Evolutionary conservation across 1,140 invertebrate species (phyloP), one percentile per base, ranked within the genome.

Genomic region (Plectus sambesii): DNA sequence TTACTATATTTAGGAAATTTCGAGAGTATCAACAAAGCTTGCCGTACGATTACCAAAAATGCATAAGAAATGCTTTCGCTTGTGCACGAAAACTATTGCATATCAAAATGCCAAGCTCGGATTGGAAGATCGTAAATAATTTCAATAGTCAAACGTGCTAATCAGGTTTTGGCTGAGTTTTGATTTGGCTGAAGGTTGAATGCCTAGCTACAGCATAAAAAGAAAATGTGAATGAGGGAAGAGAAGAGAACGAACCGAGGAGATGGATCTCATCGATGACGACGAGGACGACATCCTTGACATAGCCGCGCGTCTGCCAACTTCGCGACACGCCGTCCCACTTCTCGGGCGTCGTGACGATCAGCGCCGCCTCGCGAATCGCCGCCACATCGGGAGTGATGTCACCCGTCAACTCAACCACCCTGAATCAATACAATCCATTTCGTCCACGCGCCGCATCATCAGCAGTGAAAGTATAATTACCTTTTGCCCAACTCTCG

Each of bases 201-300:
- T 5, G 5, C 35, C 20, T 29, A 40, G 35, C 38, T 5, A 22
- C n/a, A 40, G 35, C 20, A 40, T 29, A 6, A 29, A 6, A n/a
- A 6, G 6, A 40, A 6, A 6, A n/a, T 12, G 35, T 22, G 6
- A 40, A 40, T 40, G 5, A 40, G 5, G n/a, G n/a, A n/a, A n/a
- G n/a, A n/a, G n/a, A n/a, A n/a, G 19, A 47, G 19, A 41, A 84
- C 70, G 87, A 82, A 49, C 88, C 93, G 35, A 99, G 73, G 24
- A 99, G 72, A 76, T 99, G 93, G 59, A 99, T 98, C 73, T 99
- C 93, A 71, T 99, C 93, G 59, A 98, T 96, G 20, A 98, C 81
- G 48, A 99, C 86, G 0, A 99, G 73, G 0, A 83, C 81, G 0
- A 99, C 93, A 62, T 87, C 65, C 57, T 77, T 81, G 1, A 99